Evolutionary conservation across 2,888 invertebrate genomes (phyloP).

Genomic region (Tetranychus piercei): DNA sequence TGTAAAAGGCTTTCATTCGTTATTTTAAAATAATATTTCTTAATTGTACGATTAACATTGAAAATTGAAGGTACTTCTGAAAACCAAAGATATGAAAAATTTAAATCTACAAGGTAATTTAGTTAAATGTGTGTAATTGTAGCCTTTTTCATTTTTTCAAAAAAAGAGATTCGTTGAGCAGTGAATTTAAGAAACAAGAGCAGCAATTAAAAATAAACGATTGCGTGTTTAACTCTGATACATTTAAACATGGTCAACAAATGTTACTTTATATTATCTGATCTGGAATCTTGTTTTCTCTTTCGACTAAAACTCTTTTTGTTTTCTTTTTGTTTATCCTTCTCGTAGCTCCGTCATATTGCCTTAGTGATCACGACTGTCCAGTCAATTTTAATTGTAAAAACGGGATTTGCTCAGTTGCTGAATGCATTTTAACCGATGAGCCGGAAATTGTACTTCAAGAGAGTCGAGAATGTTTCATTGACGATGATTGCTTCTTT

Average conservation of each 20-base stretch:
- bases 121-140: no score
- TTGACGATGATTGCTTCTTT: conserved; percentile 5
- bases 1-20: no score
- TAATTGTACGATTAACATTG: no score
- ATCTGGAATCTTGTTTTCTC: background rate
- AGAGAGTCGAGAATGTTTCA: background rate
- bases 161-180: no score
- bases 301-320: background rate
- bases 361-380: background rate
- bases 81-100: no score
- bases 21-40: no score
- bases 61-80: no score
- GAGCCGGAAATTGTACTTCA: background rate
- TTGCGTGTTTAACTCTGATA: background rate
- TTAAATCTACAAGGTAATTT: no score
- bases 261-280: background rate
- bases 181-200: no score
- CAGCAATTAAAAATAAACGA: background rate
- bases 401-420: background rate
- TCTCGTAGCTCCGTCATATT: background rate
- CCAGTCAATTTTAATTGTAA: conserved; percentile 9
- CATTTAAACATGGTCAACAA: no score
- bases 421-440: background rate
- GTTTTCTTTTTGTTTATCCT: background rate
- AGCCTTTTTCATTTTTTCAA: no score